Evolutionary conservation across 2,888 invertebrate genomes (phyloP), one percentile per base, ranked within the genome.

Genomic region (Salticus scenicus): DNA sequence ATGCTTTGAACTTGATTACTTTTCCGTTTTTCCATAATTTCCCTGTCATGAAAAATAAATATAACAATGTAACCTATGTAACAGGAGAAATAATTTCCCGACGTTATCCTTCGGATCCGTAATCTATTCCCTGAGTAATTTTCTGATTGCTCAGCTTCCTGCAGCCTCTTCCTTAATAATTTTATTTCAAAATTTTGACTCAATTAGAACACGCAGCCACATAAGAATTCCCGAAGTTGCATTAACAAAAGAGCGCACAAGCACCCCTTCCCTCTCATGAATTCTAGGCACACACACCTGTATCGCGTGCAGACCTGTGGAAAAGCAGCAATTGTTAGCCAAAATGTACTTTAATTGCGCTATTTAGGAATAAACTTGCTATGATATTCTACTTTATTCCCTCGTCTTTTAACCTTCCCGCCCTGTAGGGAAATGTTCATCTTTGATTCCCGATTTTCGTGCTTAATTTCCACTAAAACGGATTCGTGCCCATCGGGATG

Each of bases 161-260:
- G 17, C 14, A 47, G 17, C 14, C 42, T 17, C 42, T 37, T 7
- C 37, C 37, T 37, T 10, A 14, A 47, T 47, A 47, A 47, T 47
- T 47, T 47, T 47, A 47, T 47, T 47, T 47, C 42, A 17, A 47
- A 47, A 47, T 47, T 47, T 47, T 47, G 42, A 47, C 42, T 47
- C 42, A 47, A 47, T 47, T 47, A 47, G 42, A 47, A 47, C 42
- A 47, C 42, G 42, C 42, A 47, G 42, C 42, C 42, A 47, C 42
- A 7, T 14, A 47, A 47, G 42, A 47, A 47, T 47, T 17, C 42
- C 42, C 37, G 10, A 37, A 10, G 7, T 47, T 2, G 42, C n/a
- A 14, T 47, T 47, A 47, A 47, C 17, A 47, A 47, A 47, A 47
- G 42, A 17, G 17, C 14, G 10, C 37, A 14, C 1, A 4, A 47